Evolutionary conservation across 2,113 vertebrate species (phyloP), one percentile per base, ranked within the genome.

Genomic region (Laticauda colubrina): DNA sequence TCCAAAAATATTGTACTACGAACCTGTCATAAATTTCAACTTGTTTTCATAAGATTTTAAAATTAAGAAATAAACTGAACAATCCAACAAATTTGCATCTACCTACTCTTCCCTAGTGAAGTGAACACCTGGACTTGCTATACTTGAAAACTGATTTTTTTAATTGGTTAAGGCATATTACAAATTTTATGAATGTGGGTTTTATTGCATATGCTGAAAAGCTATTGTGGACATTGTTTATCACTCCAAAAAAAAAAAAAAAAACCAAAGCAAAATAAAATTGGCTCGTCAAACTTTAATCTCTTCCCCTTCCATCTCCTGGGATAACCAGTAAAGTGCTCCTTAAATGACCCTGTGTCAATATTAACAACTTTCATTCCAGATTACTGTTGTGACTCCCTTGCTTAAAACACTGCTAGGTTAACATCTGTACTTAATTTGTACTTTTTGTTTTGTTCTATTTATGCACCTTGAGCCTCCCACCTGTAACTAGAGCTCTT

Each of bases 341-440:
- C 94, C 95, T 95, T 96, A 96, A 96, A 96, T 96, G 96, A 97
- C 96, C 96, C 95, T 91, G 94, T 96, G 96, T 96, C 95, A 96
- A 94, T 96, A 95, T 97, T 96, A 97, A 97, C 96, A 96, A 96
- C 95, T 95, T 97, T 97, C 95, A 94, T 96, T 97, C 95, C 95
- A 97, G 96, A 97, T 93, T 96, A 96, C 96, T 96, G 96, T 96
- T 97, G 97, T 95, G 96, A 55, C 88, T 89, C 91, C 95, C 94
- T 95, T 93, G 95, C 94, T 96, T 97, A 95, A 96, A 97, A 90
- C 95, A 95, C 94, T 96, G 95, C 93, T 97, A 57, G 94, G 94
- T 96, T 86, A 94, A 95, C 95, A 96, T 96, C 95, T 97, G 96
- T 94, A 96, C 93, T 94, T 96, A 95, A 96, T 97, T 96, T 85